Evolutionary conservation across 2,888 invertebrate genomes (phyloP).

Genomic region (Icerya purchasi): DNA sequence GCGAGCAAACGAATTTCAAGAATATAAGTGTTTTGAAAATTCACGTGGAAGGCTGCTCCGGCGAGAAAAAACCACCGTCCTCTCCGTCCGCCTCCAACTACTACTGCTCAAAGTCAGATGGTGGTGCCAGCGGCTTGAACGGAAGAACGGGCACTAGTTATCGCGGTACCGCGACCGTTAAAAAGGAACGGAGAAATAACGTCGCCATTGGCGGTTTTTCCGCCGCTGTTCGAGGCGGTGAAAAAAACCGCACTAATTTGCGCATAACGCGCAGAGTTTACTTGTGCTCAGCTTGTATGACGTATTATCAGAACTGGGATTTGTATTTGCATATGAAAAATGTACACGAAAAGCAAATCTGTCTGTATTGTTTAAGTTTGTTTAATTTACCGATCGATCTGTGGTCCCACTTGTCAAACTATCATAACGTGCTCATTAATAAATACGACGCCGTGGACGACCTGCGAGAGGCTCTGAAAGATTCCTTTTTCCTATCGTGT

Average conservation of each 20-base stretch:
- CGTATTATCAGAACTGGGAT: slow-evolving; percentile 70
- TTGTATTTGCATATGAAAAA: slow-evolving; percentile 66
- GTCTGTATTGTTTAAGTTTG: slow-evolving; percentile 62
- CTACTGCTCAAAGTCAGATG: slow-evolving; percentile 13
- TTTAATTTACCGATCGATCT: slow-evolving; percentile 60
- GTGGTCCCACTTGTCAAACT: slow-evolving; percentile 50
- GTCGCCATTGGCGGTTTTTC: no score
- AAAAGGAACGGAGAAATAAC: slow-evolving; percentile 23
- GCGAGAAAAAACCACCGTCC: background rate
- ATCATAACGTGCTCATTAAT: slow-evolving; percentile 53
- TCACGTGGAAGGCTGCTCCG: slow-evolving; percentile 29
- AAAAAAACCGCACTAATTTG: slow-evolving; percentile 28
- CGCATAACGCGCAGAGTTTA: slow-evolving; percentile 55
- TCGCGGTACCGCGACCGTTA: slow-evolving; percentile 24
- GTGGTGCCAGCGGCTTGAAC: slow-evolving; percentile 30
- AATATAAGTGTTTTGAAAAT: slow-evolving; percentile 43
- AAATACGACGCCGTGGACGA: slow-evolving; percentile 41
- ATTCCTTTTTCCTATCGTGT: slow-evolving; percentile 10
- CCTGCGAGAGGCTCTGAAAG: slow-evolving; percentile 9
- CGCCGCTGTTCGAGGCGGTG: no score
- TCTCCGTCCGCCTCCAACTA: slow-evolving; percentile 19
- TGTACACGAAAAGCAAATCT: slow-evolving; percentile 57
- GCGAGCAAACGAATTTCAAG: slow-evolving; percentile 43
- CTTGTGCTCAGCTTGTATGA: slow-evolving; percentile 58
- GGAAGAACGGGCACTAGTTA: slow-evolving; percentile 27